Conservation (phyloP, 1,140 invertebrate genomes). For the Drosophila sturtevanti region DNA sequence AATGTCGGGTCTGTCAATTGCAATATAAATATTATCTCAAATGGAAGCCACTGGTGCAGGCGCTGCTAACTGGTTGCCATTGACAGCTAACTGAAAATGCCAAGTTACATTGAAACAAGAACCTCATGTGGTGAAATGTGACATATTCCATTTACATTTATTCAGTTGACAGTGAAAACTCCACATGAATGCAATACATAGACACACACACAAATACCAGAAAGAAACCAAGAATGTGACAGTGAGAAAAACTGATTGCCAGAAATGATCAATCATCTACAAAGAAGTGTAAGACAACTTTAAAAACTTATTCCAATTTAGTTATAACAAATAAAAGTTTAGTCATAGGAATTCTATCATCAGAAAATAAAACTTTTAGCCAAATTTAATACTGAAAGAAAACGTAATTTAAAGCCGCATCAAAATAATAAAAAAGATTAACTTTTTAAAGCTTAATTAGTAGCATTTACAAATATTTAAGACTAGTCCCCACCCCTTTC, state of each 20-base stretch:
- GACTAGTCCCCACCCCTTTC: neutral
- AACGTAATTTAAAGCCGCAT: neutral
- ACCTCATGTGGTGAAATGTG: conserved; percentile 15
- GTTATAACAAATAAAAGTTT: too few relatives aligned
- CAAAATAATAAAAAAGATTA: too few relatives aligned
- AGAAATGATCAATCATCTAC: neutral
- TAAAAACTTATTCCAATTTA: too few relatives aligned
- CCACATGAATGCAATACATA: neutral
- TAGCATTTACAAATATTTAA: neutral
- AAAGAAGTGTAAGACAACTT: too few relatives aligned
- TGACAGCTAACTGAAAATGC: neutral
- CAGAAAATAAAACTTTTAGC: too few relatives aligned
- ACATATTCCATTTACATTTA: conserved; percentile 23
- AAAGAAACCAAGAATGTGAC: neutral
- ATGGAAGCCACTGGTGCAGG: neutral
- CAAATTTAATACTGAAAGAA: neutral
- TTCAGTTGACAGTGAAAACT: neutral
- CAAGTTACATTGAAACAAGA: conserved; percentile 1
- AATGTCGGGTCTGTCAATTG: neutral
- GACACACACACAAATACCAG: neutral
- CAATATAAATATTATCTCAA: conserved; percentile 1
- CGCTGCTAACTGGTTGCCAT: neutral
- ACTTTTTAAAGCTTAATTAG: neutral
- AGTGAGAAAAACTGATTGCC: neutral
- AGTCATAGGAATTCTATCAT: too few relatives aligned